Evolutionary conservation across 2,888 invertebrate species (phyloP).

Genomic region (Torymus auratus): DNA sequence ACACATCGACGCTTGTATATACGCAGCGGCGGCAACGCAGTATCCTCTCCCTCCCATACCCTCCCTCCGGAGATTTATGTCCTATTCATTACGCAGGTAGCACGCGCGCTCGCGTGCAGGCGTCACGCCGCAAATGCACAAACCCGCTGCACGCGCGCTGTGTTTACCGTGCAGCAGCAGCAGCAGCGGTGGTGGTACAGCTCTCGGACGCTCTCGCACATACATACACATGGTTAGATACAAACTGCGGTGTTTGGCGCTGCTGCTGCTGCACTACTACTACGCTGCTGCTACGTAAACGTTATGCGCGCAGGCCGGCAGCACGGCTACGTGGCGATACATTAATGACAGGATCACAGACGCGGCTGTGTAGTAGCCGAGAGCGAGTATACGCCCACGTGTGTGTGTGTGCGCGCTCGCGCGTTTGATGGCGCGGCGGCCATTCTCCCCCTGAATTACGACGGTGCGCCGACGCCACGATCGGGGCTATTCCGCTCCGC

Average conservation of each 20-base stretch:
- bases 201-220: not conserved
- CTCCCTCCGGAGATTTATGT: constrained; percentile 71
- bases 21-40: not conserved
- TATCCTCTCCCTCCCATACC: constrained; percentile 26
- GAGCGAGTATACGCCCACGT: constrained; percentile 8
- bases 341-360: constrained; percentile 69
- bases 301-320: constrained; percentile 36
- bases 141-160: constrained; percentile 48
- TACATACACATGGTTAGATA: not conserved
- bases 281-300: constrained; percentile 37
- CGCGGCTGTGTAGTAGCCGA: constrained; percentile 37
- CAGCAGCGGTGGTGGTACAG: not conserved
- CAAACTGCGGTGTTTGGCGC: constrained; percentile 44
- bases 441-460: constrained; percentile 71
- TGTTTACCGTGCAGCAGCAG: constrained; percentile 61
- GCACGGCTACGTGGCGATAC: constrained; percentile 64
- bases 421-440: constrained; percentile 68
- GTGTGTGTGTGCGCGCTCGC: constrained; percentile 45
- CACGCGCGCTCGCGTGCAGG: constrained; percentile 20
- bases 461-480: constrained; percentile 57
- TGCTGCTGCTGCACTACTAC: not conserved
- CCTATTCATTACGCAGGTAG: constrained; percentile 69
- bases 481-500: constrained; percentile 65
- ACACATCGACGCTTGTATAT: constrained; percentile 36
- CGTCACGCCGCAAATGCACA: constrained; percentile 66